A percentile compares a stretch with the other conserved stretches of the same genome.
Conservation (phyloP, 2,797 vertebrate genomes). For the Platyrinchus mystaceus region DNA sequence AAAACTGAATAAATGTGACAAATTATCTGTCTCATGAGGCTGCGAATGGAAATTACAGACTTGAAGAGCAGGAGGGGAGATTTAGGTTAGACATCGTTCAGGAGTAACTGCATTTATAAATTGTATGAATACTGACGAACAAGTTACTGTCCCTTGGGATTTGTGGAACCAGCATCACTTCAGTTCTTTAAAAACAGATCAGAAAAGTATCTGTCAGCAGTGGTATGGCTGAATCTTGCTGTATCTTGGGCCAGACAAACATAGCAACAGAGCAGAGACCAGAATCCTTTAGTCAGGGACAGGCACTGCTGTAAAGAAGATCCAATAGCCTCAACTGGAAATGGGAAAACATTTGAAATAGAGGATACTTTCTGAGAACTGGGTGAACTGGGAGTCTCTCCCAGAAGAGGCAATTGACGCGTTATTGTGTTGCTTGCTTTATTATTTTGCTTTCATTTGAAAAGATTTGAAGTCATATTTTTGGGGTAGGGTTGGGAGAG, state of each 20-base stretch:
- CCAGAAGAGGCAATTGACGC: not conserved
- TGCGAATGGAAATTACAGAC: not conserved
- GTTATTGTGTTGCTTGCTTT: not conserved
- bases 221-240: not conserved
- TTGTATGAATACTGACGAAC: not conserved
- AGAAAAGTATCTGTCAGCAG: not conserved
- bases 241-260: not conserved
- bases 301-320: not conserved
- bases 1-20: not conserved
- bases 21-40: slow-evolving; percentile 5
- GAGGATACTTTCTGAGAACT: not conserved
- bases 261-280: not conserved
- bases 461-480: not conserved
- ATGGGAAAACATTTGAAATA: not conserved
- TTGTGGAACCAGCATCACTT: not conserved
- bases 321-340: not conserved
- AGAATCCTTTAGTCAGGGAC: not conserved
- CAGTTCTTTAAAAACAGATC: not conserved
- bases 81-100: not conserved
- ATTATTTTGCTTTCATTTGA: not conserved
- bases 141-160: not conserved
- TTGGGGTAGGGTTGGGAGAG: not conserved
- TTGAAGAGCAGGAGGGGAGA: not conserved
- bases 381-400: not conserved
- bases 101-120: slow-evolving; percentile 16